These are phyloP conservation scores for Dryocosmus kuriphilus DNA, from an alignment of 2,888 invertebrate genomes.

Conservation along the genomic window DNA sequence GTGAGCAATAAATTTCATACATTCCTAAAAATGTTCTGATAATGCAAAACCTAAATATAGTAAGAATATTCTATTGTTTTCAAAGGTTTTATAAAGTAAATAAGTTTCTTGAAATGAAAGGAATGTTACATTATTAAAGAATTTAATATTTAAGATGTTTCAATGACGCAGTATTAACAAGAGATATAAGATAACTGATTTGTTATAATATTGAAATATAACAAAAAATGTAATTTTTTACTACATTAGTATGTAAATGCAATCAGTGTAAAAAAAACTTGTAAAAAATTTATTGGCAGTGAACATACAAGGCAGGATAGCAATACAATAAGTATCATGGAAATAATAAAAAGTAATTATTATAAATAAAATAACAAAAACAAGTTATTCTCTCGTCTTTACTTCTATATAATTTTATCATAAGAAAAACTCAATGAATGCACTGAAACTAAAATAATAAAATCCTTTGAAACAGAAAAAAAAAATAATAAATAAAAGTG, in stretches of 20 bases:
- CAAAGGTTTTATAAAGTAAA: not conserved
- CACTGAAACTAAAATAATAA: conserved; percentile 36
- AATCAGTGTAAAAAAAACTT: too few relatives aligned
- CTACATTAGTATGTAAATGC: not conserved
- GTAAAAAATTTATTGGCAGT: too few relatives aligned
- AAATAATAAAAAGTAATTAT: not conserved
- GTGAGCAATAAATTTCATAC: not conserved
- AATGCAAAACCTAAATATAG: not conserved
- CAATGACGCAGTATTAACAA: not conserved
- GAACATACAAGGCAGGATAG: too few relatives aligned
- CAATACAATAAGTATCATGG: not conserved
- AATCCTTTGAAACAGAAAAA: conserved; percentile 3
- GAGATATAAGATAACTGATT: not conserved
- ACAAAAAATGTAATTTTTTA: not conserved
- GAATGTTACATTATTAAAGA: not conserved
- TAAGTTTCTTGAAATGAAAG: not conserved
- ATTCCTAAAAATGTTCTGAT: not conserved
- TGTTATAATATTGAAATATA: not conserved
- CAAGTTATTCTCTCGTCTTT: not conserved
- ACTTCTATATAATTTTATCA: not conserved
- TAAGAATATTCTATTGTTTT: not conserved
- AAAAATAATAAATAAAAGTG: conserved; percentile 37
- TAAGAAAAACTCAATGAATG: conserved; percentile 15
- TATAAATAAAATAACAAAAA: not conserved
- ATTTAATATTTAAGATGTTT: not conserved